Conservation (phyloP, 2,113 vertebrate species). For the Okapia johnstoni region DNA sequence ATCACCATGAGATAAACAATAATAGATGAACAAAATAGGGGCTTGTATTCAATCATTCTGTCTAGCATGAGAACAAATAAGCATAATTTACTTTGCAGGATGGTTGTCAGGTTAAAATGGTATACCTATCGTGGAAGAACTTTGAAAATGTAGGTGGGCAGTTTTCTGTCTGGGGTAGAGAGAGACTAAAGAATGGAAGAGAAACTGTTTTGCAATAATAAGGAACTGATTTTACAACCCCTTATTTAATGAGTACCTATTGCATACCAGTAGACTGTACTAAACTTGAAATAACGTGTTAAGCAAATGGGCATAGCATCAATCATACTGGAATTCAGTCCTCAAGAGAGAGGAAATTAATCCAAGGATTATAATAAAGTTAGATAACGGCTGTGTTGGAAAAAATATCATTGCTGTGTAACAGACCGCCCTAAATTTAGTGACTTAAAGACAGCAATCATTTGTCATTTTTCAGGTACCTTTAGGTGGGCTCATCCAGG, state of each 20-base stretch:
- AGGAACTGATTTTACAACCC: neutral
- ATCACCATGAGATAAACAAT: conserved; percentile 35
- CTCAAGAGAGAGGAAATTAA: neutral
- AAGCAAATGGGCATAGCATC: neutral
- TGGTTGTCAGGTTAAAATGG: conserved; percentile 23
- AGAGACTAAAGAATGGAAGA: neutral
- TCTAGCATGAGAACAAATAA: conserved; percentile 42
- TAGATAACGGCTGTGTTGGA: neutral
- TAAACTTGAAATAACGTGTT: conserved; percentile 10
- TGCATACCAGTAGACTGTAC: neutral
- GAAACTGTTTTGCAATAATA: neutral
- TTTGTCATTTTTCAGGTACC: neutral
- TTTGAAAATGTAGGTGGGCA: conserved; percentile 1
- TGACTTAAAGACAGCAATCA: neutral
- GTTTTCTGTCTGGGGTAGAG: neutral
- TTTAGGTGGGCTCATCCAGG: neutral
- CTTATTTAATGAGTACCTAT: neutral
- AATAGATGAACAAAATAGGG: conserved; percentile 13
- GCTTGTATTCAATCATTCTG: neutral
- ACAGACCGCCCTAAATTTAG: neutral
- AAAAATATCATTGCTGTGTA: neutral
- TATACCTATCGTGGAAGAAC: neutral
- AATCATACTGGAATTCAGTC: neutral
- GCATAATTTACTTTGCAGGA: neutral
- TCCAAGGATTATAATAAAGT: neutral